These are phyloP conservation scores for Petromus typicus DNA, from an alignment of 2,113 vertebrate genomes.

Conservation along the genomic window DNA sequence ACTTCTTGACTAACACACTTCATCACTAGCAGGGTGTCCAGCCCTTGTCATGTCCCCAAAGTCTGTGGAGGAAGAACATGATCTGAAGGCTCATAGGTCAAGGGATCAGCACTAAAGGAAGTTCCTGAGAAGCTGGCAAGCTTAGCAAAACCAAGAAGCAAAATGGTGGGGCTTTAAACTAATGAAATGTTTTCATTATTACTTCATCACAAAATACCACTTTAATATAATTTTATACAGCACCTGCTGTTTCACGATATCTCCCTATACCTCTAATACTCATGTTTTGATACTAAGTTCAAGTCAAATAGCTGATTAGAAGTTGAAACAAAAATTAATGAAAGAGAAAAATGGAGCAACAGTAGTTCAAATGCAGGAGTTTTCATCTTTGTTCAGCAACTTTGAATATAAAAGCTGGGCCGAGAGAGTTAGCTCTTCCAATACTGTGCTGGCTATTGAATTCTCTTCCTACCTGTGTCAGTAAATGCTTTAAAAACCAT, in stretches of 20 bases:
- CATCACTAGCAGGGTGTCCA: not conserved
- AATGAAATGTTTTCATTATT: not conserved
- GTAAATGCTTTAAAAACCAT: not conserved
- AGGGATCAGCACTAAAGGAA: not conserved
- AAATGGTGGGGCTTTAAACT: not conserved
- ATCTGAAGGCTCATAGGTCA: not conserved
- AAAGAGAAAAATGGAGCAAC: not conserved
- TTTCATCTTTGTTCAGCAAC: not conserved
- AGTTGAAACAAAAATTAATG: not conserved
- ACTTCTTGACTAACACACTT: not conserved
- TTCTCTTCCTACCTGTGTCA: slow-evolving; percentile 14
- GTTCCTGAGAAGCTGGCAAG: not conserved
- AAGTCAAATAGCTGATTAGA: not conserved
- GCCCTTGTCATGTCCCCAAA: accelerated
- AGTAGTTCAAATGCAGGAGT: not conserved
- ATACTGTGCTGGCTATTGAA: not conserved
- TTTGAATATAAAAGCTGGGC: not conserved
- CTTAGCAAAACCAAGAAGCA: not conserved
- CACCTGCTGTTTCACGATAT: not conserved
- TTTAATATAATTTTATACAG: not conserved
- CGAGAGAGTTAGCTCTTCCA: not conserved
- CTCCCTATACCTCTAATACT: not conserved
- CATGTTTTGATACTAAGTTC: not conserved
- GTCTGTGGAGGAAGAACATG: not conserved
- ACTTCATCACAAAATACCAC: not conserved